These are phyloP conservation scores for Pseudomyrmex sp. DNA, from an alignment of 1,140 invertebrate genomes.

Conservation along the genomic window DNA sequence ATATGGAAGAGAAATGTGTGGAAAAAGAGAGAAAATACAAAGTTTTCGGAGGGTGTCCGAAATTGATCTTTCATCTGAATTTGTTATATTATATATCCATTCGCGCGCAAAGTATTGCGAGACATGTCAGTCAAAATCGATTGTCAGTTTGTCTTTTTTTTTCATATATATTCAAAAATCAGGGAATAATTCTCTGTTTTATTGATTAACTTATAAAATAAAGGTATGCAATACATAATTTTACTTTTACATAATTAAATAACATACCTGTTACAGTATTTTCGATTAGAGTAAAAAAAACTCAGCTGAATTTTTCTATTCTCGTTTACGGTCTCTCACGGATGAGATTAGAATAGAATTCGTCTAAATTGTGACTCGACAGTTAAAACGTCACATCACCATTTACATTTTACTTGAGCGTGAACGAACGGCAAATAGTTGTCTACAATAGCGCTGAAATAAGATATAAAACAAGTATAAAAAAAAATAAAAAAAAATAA, in stretches of 20 bases:
- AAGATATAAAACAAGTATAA: neutral
- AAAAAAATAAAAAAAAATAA: neutral
- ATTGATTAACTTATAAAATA: constrained; percentile 80
- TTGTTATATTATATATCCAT: neutral
- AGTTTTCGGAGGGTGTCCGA: constrained; percentile 26
- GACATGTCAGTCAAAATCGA: neutral
- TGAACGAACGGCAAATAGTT: neutral
- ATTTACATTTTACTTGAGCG: neutral
- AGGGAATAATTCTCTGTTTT: constrained; percentile 70
- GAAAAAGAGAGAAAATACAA: neutral
- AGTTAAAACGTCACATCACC: constrained; percentile 25
- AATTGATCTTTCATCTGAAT: constrained; percentile 53
- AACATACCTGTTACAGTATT: constrained; percentile 84
- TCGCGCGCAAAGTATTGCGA: constrained; percentile 33
- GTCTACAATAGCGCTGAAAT: neutral
- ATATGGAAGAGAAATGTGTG: neutral
- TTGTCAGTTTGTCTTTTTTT: neutral
- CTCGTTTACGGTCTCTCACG: constrained; percentile 43
- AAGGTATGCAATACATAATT: constrained; percentile 80
- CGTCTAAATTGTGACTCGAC: constrained; percentile 32
- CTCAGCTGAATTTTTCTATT: constrained; percentile 64
- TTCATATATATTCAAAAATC: constrained; percentile 33
- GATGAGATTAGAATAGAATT: constrained; percentile 26
- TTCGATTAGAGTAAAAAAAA: constrained; percentile 82
- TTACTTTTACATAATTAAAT: constrained; percentile 81